Evolutionary conservation across 2,888 invertebrate genomes (phyloP).

Genomic region (Troilus luridus): DNA sequence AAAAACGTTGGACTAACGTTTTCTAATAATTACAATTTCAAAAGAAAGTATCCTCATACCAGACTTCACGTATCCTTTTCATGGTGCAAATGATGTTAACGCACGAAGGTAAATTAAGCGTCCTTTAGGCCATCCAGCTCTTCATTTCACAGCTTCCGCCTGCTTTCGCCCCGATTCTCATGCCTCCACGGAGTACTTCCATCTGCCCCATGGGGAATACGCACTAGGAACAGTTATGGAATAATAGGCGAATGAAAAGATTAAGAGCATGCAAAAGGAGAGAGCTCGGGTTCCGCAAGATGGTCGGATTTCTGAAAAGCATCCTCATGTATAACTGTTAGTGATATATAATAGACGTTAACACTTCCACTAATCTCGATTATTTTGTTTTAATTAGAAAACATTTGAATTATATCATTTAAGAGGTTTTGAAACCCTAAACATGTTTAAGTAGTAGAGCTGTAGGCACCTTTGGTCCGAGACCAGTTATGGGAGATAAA

Average conservation of each 20-base stretch:
- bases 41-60: not conserved
- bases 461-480: too few relatives aligned
- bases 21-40: not conserved
- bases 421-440: too few relatives aligned
- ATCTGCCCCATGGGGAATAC: conserved; percentile 9
- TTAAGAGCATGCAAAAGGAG: not conserved
- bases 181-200: not conserved
- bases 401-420: too few relatives aligned
- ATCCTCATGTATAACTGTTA: not conserved
- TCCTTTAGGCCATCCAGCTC: conserved; percentile 1
- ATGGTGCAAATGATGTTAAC: not conserved
- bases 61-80: not conserved
- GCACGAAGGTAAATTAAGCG: conserved; percentile 7
- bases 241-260: conserved; percentile 15
- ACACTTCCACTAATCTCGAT: too few relatives aligned
- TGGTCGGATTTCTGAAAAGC: not conserved
- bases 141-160: conserved; percentile 27
- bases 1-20: not conserved
- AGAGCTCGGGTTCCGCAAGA: not conserved
- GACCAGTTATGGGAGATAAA: too few relatives aligned
- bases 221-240: not conserved
- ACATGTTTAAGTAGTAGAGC: too few relatives aligned
- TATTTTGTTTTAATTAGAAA: too few relatives aligned
- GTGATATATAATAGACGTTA: not conserved
- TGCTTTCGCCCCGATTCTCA: conserved; percentile 22